These are phyloP conservation scores for Zygothrica quintamaculata DNA, from an alignment of 2,888 invertebrate genomes.

Conservation along the genomic window DNA sequence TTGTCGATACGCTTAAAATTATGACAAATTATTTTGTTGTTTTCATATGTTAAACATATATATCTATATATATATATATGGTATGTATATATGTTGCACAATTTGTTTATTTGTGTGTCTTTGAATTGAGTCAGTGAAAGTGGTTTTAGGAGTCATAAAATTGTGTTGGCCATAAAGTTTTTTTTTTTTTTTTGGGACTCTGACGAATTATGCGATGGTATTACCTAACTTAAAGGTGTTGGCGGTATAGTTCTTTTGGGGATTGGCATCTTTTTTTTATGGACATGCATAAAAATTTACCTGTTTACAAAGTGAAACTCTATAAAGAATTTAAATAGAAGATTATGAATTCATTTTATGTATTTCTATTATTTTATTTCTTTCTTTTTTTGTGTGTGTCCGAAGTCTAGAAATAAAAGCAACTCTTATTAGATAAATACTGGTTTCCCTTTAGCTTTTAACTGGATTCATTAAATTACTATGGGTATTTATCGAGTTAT, in stretches of 20 bases:
- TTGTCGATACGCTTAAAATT: conserved; percentile 67
- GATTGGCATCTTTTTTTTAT: conserved; percentile 38
- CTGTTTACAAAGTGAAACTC: conserved; percentile 1
- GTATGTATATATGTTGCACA: conserved; percentile 50
- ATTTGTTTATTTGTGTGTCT: conserved; percentile 30
- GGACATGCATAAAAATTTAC: conserved; percentile 35
- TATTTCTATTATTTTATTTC: too few relatives aligned
- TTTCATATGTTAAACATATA: conserved; percentile 10
- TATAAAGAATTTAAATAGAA: background rate
- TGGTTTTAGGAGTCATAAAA: conserved; percentile 52
- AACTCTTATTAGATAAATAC: background rate
- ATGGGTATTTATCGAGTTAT: background rate
- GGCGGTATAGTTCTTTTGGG: conserved; percentile 53
- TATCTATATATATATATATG: background rate
- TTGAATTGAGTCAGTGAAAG: conserved; percentile 62
- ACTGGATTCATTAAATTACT: too few relatives aligned
- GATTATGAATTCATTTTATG: conserved; percentile 24
- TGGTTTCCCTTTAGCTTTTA: too few relatives aligned
- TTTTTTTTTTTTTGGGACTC: too few relatives aligned
- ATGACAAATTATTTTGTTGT: conserved; percentile 53
- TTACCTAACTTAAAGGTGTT: conserved; percentile 46
- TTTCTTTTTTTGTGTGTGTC: too few relatives aligned
- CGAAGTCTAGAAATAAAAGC: background rate
- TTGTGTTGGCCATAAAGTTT: conserved; percentile 50
- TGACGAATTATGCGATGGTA: conserved; percentile 44